Conservation (phyloP, 2,888 invertebrate species). For the Morpho helenor region DNA sequence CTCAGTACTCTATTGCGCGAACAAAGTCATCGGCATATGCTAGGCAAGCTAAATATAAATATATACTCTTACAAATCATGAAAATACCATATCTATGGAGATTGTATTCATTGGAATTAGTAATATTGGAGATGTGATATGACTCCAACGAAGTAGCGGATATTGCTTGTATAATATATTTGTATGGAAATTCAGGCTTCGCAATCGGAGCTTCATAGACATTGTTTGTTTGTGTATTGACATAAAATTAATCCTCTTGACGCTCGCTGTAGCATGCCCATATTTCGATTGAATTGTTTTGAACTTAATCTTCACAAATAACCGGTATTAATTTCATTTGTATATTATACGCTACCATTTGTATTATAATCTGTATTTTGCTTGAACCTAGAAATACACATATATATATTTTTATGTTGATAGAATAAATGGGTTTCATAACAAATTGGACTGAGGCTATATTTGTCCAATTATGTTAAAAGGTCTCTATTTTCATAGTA, state of each 20-base stretch:
- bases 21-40: too few species aligned
- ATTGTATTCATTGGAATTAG: too few species aligned
- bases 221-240: slow-evolving; percentile 54
- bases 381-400: too few species aligned
- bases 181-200: slow-evolving; percentile 2
- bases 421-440: slow-evolving; percentile 17
- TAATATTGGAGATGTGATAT: too few species aligned
- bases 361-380: slow-evolving; percentile 18
- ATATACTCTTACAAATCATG: too few species aligned
- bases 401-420: slow-evolving; percentile 5
- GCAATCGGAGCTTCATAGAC: slow-evolving; percentile 46
- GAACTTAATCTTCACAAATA: slow-evolving; percentile 65
- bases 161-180: not conserved
- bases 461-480: slow-evolving; percentile 14
- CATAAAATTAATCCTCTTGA: slow-evolving; percentile 55
- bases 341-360: slow-evolving; percentile 29
- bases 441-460: slow-evolving; percentile 19
- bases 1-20: too few species aligned
- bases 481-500: slow-evolving; percentile 4
- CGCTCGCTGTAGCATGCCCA: slow-evolving; percentile 43
- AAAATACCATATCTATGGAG: too few species aligned
- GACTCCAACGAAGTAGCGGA: too few species aligned
- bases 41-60: too few species aligned
- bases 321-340: slow-evolving; percentile 54
- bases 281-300: slow-evolving; percentile 70